Percentiles rank a stretch among this genome's conserved stretches.
Evolutionary conservation across 2,797 vertebrate species (phyloP).

Genomic region (Crotalus adamanteus): DNA sequence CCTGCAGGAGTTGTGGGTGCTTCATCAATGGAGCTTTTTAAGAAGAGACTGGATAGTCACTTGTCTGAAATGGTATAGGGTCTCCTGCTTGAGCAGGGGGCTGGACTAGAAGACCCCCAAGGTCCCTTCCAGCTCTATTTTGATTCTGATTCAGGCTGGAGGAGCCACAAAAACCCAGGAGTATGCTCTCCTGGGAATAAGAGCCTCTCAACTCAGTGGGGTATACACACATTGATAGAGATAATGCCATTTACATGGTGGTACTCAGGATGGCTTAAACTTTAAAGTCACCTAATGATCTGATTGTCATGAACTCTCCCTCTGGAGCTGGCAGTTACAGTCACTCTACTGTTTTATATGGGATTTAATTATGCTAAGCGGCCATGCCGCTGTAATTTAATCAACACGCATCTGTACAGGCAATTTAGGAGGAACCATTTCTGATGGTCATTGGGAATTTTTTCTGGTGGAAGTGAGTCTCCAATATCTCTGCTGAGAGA

Average conservation of each 20-base stretch:
- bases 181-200: neutral
- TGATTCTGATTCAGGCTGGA: neutral
- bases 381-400: neutral
- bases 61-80: neutral
- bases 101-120: too few species aligned
- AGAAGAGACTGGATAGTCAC: neutral
- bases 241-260: too few species aligned
- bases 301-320: neutral
- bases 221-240: too few species aligned
- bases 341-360: neutral
- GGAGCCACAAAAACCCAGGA: too few species aligned
- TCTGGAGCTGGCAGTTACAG: too few species aligned
- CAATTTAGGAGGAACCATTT: neutral
- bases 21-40: neutral
- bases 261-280: neutral
- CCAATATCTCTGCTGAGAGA: neutral
- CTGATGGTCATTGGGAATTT: neutral
- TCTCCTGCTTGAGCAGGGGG: too few species aligned
- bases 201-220: too few species aligned
- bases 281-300: neutral
- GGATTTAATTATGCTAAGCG: neutral
- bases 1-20: neutral
- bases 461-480: neutral
- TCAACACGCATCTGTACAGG: neutral
- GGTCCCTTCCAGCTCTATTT: too few species aligned